Evolutionary conservation across 2,113 vertebrate genomes (phyloP).

Genomic region (Crotalus tigris): DNA sequence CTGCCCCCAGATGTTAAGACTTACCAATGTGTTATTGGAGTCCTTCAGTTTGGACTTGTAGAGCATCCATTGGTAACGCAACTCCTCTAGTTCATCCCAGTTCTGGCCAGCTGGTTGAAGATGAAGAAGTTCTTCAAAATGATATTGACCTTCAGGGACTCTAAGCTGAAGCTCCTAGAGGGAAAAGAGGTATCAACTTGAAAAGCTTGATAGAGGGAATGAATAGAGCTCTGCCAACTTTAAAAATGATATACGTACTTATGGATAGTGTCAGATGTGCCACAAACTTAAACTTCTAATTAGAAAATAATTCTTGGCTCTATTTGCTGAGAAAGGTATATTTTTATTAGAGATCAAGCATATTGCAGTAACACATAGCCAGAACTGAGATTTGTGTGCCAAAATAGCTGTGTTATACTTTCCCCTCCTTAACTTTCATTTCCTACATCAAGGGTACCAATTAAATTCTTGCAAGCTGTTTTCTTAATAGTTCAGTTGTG

Average conservation of each 20-base stretch:
- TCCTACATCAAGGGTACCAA: background rate
- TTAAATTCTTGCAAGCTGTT: background rate
- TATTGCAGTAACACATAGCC: background rate
- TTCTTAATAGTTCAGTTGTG: background rate
- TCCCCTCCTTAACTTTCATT: background rate
- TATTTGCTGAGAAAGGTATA: background rate
- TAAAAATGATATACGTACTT: background rate
- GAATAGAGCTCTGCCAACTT: background rate
- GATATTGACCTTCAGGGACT: constrained; percentile 75
- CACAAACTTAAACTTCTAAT: background rate
- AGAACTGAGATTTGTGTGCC: too few species aligned
- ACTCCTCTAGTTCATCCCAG: constrained; percentile 75
- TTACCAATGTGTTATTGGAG: constrained; percentile 52
- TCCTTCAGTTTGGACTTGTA: constrained; percentile 89
- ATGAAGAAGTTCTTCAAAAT: constrained; percentile 70
- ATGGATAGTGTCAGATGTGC: background rate
- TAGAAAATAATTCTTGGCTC: background rate
- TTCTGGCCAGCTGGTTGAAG: constrained; percentile 45
- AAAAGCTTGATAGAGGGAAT: background rate
- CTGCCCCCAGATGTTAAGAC: background rate
- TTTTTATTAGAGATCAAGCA: background rate
- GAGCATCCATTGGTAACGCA: constrained; percentile 90
- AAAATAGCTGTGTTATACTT: background rate
- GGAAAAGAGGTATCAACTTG: background rate
- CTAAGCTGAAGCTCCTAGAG: constrained; percentile 74